Conservation (phyloP, 2,113 vertebrate species). For the Spermophilus dauricus region DNA sequence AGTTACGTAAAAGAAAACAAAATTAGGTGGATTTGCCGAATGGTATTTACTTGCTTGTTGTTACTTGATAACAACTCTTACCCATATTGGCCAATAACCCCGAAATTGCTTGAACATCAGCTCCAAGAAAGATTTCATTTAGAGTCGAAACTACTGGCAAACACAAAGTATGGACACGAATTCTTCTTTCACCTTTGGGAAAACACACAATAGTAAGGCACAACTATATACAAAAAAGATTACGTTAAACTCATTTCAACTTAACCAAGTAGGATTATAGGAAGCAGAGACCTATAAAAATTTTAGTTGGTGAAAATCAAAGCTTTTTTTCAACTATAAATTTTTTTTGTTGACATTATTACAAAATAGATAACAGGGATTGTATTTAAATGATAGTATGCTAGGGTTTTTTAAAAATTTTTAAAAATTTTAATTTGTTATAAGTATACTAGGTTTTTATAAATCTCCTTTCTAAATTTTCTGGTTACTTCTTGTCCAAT, state of each 20-base stretch:
- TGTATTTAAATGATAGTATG: background rate
- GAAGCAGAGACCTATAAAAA: background rate
- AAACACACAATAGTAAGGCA: background rate
- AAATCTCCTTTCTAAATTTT: background rate
- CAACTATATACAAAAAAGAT: background rate
- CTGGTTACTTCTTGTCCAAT: no score
- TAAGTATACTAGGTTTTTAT: background rate
- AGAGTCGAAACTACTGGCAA: constrained; percentile 96
- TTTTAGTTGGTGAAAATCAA: no score
- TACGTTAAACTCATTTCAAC: background rate
- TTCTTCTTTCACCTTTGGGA: constrained; percentile 94
- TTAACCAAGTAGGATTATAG: background rate
- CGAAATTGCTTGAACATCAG: constrained; percentile 96
- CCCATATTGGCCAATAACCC: constrained; percentile 98
- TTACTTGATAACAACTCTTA: constrained; percentile 81
- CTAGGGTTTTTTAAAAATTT: background rate
- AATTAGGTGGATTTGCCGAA: background rate
- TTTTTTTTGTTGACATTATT: constrained; percentile 4
- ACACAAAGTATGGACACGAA: constrained; percentile 98
- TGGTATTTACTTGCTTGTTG: background rate
- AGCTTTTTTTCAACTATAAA: background rate
- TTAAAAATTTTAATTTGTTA: no score
- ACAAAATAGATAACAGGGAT: background rate
- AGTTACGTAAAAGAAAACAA: constrained; percentile 49
- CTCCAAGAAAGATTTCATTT: constrained; percentile 96